Base-by-base conservation (phyloP, 2,113 vertebrate species). In the Pontoporia blainvillei region DNA sequence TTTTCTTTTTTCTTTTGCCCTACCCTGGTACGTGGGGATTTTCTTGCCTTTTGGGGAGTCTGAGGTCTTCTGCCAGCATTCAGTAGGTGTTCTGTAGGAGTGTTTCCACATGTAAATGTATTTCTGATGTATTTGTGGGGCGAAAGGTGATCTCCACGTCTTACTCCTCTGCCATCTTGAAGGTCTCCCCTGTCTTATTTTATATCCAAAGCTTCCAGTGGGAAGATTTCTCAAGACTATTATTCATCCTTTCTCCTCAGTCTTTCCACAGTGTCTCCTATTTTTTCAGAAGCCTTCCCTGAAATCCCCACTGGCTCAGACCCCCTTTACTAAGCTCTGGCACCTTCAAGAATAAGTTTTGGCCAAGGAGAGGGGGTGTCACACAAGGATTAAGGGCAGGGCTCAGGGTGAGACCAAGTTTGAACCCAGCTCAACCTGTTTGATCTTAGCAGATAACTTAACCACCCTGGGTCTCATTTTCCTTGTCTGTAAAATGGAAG, bases 1-100 rank as follows among this genome's bases (percentile, higher is more conserved):
- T 52, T 52, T 52, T 52, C 52, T 52, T 52, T 52, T 17, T 52
- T 52, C 52, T 52, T 52, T 52, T 52, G 15, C 52, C 52, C 52
- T 52, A 52, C 52, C 52, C 15, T 0, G 0, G 15, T 52, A 52
- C 1, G 0, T 52, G 14, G 15, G 52, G 5, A 52, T 52, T 52
- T 52, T 52, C 52, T 52, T 52, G 52, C 15, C 52, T 52, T 52
- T 52, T 18, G 52, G 52, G 52, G 15, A 17, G 52, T 6, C 52
- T 52, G 52, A 52, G 52, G 15, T 52, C 15, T 52, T 52, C 52
- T 52, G 52, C 52, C 15, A 52, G 52, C 15, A 17, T 52, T 18
- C 52, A 52, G 52, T 52, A 52, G 15, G 5, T 52, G 52, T 52
- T 18, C 52, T 18, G 15, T 52, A 52, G 52, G 52, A 52, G 52